phyloP scores from a whole-genome alignment of 2,888 invertebrate genomes.

The Philaethria dido region DNA sequence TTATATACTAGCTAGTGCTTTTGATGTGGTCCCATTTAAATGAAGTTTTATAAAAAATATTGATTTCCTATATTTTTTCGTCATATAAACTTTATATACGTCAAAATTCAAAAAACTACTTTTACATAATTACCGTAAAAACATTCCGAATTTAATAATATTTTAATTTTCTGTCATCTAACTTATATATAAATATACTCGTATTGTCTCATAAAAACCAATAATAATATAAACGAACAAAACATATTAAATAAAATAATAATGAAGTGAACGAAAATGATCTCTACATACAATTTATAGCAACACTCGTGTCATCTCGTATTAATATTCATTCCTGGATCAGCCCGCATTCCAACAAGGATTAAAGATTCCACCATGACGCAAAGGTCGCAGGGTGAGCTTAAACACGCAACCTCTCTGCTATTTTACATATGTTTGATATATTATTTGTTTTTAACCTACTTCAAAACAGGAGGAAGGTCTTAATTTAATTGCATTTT shows the following conservation, averaged over 20 bases:
- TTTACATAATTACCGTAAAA: too few relatives aligned
- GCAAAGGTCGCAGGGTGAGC: constrained; percentile 29
- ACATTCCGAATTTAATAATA: too few relatives aligned
- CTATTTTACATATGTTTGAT: constrained; percentile 4
- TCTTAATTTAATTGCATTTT: too few relatives aligned
- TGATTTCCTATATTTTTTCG: too few relatives aligned
- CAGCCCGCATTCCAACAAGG: constrained; percentile 33
- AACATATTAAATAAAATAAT: not conserved
- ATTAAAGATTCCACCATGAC: constrained; percentile 37
- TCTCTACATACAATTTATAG: not conserved
- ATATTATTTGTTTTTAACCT: not conserved
- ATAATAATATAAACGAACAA: not conserved
- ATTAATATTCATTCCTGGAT: constrained; percentile 30
- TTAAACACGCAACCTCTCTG: constrained; percentile 24
- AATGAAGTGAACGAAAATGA: constrained; percentile 1
- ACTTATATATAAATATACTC: too few relatives aligned
- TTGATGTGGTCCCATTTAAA: too few relatives aligned
- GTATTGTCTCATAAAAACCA: not conserved
- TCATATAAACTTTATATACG: too few relatives aligned
- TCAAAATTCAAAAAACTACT: too few relatives aligned
- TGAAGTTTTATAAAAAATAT: too few relatives aligned
- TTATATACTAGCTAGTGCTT: too few relatives aligned
- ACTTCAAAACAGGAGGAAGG: too few relatives aligned
- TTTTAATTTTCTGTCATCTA: too few relatives aligned
- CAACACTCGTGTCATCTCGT: constrained; percentile 20